Percentiles rank a stretch among this genome's conserved stretches.
Evolutionary conservation across 2,888 invertebrate genomes (phyloP).

Genomic region (Mythimna lalbum): DNA sequence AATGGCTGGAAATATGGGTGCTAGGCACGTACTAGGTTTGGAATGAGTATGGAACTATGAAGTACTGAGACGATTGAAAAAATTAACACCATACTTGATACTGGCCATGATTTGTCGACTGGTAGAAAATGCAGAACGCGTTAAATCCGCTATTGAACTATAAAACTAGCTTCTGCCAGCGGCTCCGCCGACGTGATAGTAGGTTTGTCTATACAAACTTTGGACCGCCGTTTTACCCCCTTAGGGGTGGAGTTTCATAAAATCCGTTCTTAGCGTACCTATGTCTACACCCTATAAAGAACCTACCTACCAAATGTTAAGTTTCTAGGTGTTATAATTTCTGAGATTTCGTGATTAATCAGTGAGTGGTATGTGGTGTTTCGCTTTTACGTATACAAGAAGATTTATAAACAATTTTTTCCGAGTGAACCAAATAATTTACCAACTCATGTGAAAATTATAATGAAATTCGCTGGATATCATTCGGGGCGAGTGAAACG

Average conservation of each 20-base stretch:
- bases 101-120: not conserved
- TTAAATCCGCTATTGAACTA: not conserved
- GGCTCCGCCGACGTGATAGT: too few species aligned
- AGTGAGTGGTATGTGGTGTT: too few species aligned
- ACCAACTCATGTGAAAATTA: slow-evolving; percentile 22
- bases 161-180: not conserved
- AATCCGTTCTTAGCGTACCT: too few species aligned
- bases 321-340: too few species aligned
- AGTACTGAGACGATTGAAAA: not conserved
- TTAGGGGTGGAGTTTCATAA: too few species aligned
- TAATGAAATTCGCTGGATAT: slow-evolving; percentile 30
- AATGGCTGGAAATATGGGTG: not conserved
- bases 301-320: too few species aligned
- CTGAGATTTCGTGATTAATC: too few species aligned
- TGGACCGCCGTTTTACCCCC: too few species aligned
- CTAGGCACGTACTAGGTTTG: not conserved
- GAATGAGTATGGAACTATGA: not conserved
- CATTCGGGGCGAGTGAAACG: slow-evolving; percentile 37
- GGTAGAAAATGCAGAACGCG: not conserved
- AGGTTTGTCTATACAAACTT: too few species aligned
- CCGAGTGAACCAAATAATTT: slow-evolving; percentile 9
- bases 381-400: too few species aligned
- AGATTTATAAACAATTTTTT: not conserved
- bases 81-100: not conserved
- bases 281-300: too few species aligned